Base-by-base conservation (phyloP, 2,888 invertebrate genomes). In the Epinotia nisella region DNA sequence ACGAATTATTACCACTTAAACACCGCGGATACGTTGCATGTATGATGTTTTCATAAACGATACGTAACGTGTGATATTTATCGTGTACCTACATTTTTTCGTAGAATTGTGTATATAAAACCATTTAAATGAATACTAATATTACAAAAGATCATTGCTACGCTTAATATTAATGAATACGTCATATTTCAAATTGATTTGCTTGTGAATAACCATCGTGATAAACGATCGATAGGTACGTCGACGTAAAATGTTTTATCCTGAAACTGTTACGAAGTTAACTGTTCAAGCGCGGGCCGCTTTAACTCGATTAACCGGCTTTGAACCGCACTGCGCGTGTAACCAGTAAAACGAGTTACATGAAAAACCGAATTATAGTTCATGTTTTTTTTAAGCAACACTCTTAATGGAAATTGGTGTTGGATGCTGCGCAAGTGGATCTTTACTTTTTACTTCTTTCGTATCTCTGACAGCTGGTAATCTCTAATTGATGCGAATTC, bases 211-310 rank as follows among this genome's bases (percentile, higher is more conserved):
- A 29, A 29, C 29, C 1, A 41, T 15, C 45, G 45, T 15, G 1
- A 49, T n/a, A n/a, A 49, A n/a, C 5, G n/a, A 49, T n/a, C 49
- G 5, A n/a, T 49, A 49, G 5, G 7, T 49, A 49, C 7, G 49
- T 49, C 49, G 49, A 49, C n/a, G 49, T n/a, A n/a, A 45, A 45
- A 49, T n/a, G 49, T 49, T n/a, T 49, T 49, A 49, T 49, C 49
- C n/a, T 49, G 49, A 49, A 49, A n/a, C 45, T 11, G 17, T n/a
- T 35, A 29, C 3, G 58, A 59, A 59, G 10, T 61, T 19, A 41
- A 41, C 13, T 7, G 49, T 49, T 10, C 39, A n/a, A 66, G 1
- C n/a, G 15, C 2, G 39, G 19, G 39, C 41, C 15, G 19, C 21
- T 53, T 15, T 39, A 53, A 9, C 1, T 35, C 21, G 21, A 3